Evolutionary conservation across 2,888 invertebrate genomes (phyloP).

Genomic region (Amphipyra tragopoginis): DNA sequence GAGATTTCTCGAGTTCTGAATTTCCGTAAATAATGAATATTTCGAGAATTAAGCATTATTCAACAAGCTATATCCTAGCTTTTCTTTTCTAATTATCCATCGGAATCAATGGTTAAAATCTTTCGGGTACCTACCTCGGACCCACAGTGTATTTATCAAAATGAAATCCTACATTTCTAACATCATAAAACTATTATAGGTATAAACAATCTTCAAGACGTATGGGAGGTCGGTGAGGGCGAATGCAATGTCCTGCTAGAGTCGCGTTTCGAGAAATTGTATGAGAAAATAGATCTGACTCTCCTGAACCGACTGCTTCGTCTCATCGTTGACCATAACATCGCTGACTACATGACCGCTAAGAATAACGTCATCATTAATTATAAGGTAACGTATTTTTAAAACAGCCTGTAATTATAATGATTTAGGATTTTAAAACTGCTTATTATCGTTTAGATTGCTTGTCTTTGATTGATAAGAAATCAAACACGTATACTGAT

Average conservation of each 20-base stretch:
- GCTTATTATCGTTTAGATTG: too few species aligned
- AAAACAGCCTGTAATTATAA: too few species aligned
- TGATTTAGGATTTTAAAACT: too few species aligned
- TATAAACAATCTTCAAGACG: slow-evolving; percentile 98
- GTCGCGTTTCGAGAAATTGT: slow-evolving; percentile 99
- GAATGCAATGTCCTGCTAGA: slow-evolving; percentile 99
- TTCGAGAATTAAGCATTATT: too few species aligned
- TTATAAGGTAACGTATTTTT: slow-evolving; percentile 93
- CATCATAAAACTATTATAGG: slow-evolving; percentile 75
- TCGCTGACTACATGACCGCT: slow-evolving; percentile 99
- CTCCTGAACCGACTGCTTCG: slow-evolving; percentile 98
- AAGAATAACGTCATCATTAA: slow-evolving; percentile 99
- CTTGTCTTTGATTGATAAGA: too few species aligned
- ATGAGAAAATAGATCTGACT: slow-evolving; percentile 99
- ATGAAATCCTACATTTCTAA: not conserved
- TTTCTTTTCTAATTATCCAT: too few species aligned
- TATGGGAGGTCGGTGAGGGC: slow-evolving; percentile 99
- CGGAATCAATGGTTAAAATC: too few species aligned
- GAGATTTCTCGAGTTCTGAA: too few species aligned
- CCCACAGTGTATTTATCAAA: not conserved
- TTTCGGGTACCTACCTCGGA: too few species aligned
- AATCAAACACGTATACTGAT: too few species aligned
- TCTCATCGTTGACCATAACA: slow-evolving; percentile 99
- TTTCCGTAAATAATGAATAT: too few species aligned
- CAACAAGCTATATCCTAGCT: too few species aligned